phyloP scores from a whole-genome alignment of 2,888 invertebrate genomes.

The Aphodius granarius region DNA sequence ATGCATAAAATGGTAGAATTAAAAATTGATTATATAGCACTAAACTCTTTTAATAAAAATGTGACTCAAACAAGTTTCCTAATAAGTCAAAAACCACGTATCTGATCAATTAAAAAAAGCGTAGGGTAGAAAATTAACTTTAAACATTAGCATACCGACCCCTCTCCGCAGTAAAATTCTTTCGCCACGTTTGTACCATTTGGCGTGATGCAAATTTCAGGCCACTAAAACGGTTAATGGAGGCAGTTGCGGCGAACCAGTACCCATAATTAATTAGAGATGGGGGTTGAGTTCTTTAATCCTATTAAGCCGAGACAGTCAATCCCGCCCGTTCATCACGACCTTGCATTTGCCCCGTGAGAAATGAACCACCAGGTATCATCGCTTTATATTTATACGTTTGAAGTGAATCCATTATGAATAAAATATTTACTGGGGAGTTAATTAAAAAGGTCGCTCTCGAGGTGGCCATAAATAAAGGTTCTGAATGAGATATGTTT shows the following conservation, averaged over 20 bases:
- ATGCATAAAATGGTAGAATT: too few relatives aligned
- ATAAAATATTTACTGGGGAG: not conserved
- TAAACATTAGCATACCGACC: not conserved
- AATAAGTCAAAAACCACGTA: too few relatives aligned
- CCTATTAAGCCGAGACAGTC: not conserved
- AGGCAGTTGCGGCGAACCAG: not conserved
- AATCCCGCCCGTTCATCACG: not conserved
- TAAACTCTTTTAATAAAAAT: too few relatives aligned
- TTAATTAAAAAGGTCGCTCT: not conserved
- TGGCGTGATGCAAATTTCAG: not conserved
- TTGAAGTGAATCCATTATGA: not conserved
- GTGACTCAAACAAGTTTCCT: too few relatives aligned
- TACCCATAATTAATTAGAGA: not conserved
- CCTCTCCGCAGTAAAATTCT: not conserved
- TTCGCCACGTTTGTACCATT: not conserved
- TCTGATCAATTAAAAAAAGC: not conserved
- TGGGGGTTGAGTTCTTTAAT: not conserved
- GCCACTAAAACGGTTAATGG: not conserved
- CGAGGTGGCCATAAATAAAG: not conserved
- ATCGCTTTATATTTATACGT: not conserved
- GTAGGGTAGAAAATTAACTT: not conserved
- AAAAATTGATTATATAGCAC: too few relatives aligned
- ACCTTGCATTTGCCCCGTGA: not conserved
- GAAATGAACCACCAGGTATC: not conserved
- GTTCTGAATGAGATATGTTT: not conserved